These are phyloP conservation scores for Euleptes europaea DNA, from an alignment of 2,113 vertebrate species.

Conservation along the genomic window DNA sequence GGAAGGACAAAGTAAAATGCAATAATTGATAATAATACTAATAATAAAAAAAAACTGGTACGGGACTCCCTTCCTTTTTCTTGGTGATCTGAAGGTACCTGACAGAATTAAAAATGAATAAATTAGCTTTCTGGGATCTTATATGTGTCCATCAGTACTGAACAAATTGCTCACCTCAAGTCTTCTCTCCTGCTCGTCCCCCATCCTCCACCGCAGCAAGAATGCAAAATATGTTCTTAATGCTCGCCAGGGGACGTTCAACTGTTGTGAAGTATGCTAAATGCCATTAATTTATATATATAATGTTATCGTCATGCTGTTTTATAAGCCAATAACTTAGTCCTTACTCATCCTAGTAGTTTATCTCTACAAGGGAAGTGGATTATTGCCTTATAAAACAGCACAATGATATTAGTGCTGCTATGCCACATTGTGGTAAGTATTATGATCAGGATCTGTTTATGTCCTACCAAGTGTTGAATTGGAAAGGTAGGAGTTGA, in stretches of 20 bases:
- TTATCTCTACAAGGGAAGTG: conserved; percentile 56
- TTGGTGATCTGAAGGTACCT: background rate
- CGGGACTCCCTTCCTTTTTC: background rate
- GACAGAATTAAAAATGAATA: background rate
- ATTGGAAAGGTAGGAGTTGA: background rate
- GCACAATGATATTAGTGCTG: conserved; percentile 17
- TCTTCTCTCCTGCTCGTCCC: background rate
- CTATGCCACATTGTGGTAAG: conserved; percentile 29
- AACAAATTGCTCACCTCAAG: background rate
- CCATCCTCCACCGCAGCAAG: conserved; percentile 1
- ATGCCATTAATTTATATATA: conserved; percentile 69
- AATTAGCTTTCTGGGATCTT: background rate
- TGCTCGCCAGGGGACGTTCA: conserved; percentile 53
- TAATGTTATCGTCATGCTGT: conserved; percentile 57
- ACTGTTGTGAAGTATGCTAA: conserved; percentile 50
- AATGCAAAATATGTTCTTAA: conserved; percentile 60
- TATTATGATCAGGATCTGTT: conserved; percentile 22
- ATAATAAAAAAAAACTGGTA: too few relatives aligned
- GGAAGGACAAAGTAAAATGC: too few relatives aligned
- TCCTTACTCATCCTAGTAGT: conserved; percentile 56
- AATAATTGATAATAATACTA: too few relatives aligned
- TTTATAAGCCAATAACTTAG: conserved; percentile 64
- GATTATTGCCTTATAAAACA: conserved; percentile 64
- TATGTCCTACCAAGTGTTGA: background rate
- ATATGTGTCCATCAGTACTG: background rate